A percentile compares a stretch with the other conserved stretches of the same genome.
These are phyloP conservation scores for Calameuta filiformis DNA, from an alignment of 2,888 invertebrate genomes.

Conservation along the genomic window DNA sequence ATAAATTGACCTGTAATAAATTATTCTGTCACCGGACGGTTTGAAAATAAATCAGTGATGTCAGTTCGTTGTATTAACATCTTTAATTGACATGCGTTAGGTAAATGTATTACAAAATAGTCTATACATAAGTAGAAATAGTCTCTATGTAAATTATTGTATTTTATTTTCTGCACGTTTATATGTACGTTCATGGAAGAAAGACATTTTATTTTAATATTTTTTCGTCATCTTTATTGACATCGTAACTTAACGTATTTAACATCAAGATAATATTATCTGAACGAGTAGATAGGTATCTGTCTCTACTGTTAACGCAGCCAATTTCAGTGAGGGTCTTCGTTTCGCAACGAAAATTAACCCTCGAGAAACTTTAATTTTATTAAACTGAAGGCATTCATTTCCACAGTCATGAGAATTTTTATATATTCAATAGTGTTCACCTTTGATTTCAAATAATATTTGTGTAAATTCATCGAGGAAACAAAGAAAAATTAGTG, in stretches of 20 bases:
- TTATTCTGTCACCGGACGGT: background rate
- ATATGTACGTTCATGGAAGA: background rate
- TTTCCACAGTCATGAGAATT: slow-evolving; percentile 7
- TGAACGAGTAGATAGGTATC: slow-evolving; percentile 14
- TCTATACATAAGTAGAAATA: background rate
- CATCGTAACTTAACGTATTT: slow-evolving; percentile 10
- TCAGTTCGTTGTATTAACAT: background rate
- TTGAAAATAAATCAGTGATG: background rate
- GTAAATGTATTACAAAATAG: background rate
- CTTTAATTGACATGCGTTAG: background rate
- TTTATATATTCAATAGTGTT: slow-evolving; percentile 1
- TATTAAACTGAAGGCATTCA: slow-evolving; percentile 18
- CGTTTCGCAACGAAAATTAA: slow-evolving; percentile 29
- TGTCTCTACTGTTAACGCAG: slow-evolving; percentile 18
- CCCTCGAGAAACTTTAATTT: slow-evolving; percentile 23
- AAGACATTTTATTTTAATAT: background rate
- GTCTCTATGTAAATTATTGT: background rate
- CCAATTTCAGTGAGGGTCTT: slow-evolving; percentile 26
- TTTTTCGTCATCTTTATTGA: slow-evolving; percentile 1
- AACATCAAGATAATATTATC: slow-evolving; percentile 13
- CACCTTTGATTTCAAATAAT: background rate
- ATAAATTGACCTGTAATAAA: background rate
- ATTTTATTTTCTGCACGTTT: background rate
- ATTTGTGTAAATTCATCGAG: slow-evolving; percentile 1
- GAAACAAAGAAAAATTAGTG: slow-evolving; percentile 3